Evolutionary conservation across 2,113 vertebrate genomes (phyloP), one percentile per base, ranked within the genome.

Genomic region (Seriola rivoliana): DNA sequence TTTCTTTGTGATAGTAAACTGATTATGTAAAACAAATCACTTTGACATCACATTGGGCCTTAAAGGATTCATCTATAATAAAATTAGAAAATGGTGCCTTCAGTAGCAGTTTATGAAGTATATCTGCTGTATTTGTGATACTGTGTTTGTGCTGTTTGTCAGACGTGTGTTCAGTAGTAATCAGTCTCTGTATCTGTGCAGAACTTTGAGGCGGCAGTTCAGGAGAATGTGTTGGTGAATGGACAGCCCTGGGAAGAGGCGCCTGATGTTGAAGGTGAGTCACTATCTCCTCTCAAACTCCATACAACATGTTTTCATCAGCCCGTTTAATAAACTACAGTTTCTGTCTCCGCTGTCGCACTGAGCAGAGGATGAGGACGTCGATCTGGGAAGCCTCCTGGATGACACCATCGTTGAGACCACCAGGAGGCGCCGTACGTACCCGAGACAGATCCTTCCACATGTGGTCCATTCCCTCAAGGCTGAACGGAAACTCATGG

Each of bases 331-430:
- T 48, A 0, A 25, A 19, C 4, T 13, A 1, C 16, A 4, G 54
- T 10, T 11, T 36, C 5, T 44, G 36, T 50, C 52, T 59, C 13
- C 40, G 0, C 54, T 13, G 1, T 40, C 52, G 0, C 29, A 1
- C 58, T 40, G 80, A 86, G 48, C 66, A 68, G 94, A 92, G 34
- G 80, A 79, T 0, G 93, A 86, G 82, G 91, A 95, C 13, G 89
- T 91, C 73, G 78, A 92, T n/a, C 90, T 99, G 66, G 97, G 98
- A 62, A 96, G 96, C 79, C 82, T 96, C 0, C 93, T 99, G 92
- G 97, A 99, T 85, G 97, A 98, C 76, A 80, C 96, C 75, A 95
- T 99, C 55, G 95, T 99, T 8, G 96, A 97, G 84, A 91, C 96
- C 11, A 74, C 95, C 78, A 87, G 86, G 65, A 97, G 94, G 75